phyloP scores from a whole-genome alignment of 2,113 vertebrate genomes.

The Psilopogon haemacephalus region DNA sequence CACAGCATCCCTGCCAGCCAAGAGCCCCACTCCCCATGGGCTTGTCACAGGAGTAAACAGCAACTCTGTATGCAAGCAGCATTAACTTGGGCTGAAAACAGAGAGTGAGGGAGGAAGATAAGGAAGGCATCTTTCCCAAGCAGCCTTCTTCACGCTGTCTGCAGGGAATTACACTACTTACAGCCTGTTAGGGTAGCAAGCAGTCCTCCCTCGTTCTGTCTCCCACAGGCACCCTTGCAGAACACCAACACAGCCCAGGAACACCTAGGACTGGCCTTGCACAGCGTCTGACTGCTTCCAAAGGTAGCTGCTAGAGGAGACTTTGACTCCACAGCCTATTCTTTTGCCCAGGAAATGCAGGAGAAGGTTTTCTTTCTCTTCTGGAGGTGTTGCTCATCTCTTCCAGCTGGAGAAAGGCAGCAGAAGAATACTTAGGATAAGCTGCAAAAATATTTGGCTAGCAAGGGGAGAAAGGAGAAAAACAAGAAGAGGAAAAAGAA shows the following conservation, averaged over 20 bases:
- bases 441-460: background rate
- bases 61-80: background rate
- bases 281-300: background rate
- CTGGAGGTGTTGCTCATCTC: accelerated
- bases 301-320: background rate
- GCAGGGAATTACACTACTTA: background rate
- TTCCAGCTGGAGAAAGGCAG: background rate
- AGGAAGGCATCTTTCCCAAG: background rate
- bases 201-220: background rate
- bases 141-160: background rate
- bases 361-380: background rate
- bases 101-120: constrained; percentile 34
- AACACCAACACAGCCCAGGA: background rate
- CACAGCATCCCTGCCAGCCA: background rate
- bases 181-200: background rate
- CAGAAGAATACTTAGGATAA: background rate
- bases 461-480: background rate
- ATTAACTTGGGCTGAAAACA: constrained; percentile 17
- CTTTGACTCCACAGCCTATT: background rate
- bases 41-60: constrained; percentile 16
- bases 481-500: background rate
- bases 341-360: background rate
- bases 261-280: background rate
- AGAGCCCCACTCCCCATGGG: background rate
- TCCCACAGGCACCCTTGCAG: background rate